Evolutionary conservation across 2,113 vertebrate species (phyloP), one percentile per base, ranked within the genome.

Genomic region (Colaptes auratus): DNA sequence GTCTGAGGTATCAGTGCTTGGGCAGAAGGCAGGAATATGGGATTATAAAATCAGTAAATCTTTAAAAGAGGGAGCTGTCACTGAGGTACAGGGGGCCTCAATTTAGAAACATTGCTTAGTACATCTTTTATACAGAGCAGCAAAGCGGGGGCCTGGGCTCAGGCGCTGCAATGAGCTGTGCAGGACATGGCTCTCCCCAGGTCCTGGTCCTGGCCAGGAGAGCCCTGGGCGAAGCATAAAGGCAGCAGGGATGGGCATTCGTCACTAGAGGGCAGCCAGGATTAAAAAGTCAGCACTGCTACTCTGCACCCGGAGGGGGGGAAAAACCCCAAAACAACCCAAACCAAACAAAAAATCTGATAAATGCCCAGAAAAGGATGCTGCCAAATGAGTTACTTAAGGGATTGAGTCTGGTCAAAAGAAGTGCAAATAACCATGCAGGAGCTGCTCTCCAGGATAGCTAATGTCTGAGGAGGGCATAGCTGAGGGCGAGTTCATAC

Each of bases 221-320:
- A 52, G 52, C 31, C 3, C 2, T 0, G 12, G 6, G 30, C 36
- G 61, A 52, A 35, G 6, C 63, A 70, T 42, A 2, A 15, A 25
- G 55, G 9, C 36, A 1, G 16, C 8, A 1, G 13, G 10, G 12
- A 3, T 16, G 55, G 50, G 7, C 44, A 2, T 11, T 25, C 36
- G 81, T 52, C 96, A 84, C 89, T 95, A 93, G 86, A 95, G 92
- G 77, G 94, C 94, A 92, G 36, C 31, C 39, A 44, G 35, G 55
- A 59, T 60, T 56, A 50, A 85, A 25, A 36, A 76, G 15, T 87
- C 56, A 35, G 58, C 28, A 1, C 19, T 19, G 36, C 19, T 33
- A 1, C 5, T 16, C 39, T 3, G 46, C 33, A 19, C 27, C 0
- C n/a, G n/a, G n/a, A 2, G 17, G 28, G 9, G 6, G 8, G 11